Percentiles rank a stretch among this genome's conserved stretches.
These are phyloP conservation scores for Calephelis nemesis DNA, from an alignment of 1,140 invertebrate species.

Conservation along the genomic window DNA sequence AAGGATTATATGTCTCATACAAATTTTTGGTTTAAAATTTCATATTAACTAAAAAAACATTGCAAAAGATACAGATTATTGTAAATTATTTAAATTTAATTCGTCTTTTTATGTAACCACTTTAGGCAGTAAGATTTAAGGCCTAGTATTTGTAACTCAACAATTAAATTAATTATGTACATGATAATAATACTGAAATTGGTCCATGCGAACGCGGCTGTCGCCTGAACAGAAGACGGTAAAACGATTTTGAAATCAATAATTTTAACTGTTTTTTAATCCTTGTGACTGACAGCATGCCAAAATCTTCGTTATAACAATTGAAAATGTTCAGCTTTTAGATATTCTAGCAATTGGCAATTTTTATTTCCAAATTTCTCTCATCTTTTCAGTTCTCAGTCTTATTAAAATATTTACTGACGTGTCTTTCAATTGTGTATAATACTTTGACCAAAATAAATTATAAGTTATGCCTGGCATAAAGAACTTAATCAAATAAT, in stretches of 20 bases:
- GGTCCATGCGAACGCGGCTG: constrained; percentile 66
- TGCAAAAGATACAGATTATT: no score
- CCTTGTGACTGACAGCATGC: constrained; percentile 76
- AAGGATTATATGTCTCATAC: no score
- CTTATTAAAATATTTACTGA: constrained; percentile 26
- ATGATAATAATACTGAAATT: constrained; percentile 50
- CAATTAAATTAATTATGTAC: constrained; percentile 21
- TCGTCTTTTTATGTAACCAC: background rate
- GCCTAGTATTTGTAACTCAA: background rate
- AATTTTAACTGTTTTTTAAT: constrained; percentile 54
- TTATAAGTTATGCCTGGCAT: no score
- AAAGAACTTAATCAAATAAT: no score
- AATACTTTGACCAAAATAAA: no score
- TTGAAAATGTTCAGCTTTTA: constrained; percentile 63
- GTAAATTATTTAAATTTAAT: no score
- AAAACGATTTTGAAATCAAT: constrained; percentile 65
- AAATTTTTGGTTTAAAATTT: no score
- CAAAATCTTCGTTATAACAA: constrained; percentile 56
- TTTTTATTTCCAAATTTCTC: constrained; percentile 60
- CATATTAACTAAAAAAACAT: no score
- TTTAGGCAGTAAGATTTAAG: background rate
- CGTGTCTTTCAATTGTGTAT: background rate
- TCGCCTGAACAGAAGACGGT: constrained; percentile 75
- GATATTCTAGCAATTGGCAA: constrained; percentile 69
- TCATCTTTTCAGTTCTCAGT: constrained; percentile 32